Evolutionary conservation across 2,113 vertebrate species (phyloP).

Genomic region (Charadrius vociferus): DNA sequence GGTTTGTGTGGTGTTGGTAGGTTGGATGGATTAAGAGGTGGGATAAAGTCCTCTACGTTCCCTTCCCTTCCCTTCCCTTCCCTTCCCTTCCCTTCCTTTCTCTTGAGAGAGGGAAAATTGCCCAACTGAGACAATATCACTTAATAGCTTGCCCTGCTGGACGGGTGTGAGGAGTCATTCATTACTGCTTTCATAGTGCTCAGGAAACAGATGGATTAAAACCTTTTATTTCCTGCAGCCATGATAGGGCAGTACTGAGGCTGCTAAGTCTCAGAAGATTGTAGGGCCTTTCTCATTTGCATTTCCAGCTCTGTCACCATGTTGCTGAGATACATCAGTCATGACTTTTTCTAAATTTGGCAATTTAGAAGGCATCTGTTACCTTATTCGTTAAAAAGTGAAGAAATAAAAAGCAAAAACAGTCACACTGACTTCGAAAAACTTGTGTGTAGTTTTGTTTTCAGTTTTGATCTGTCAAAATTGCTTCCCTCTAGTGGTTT

Average conservation of each 20-base stretch:
- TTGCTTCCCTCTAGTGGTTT: slow-evolving; percentile 1
- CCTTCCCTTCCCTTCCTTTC: neutral
- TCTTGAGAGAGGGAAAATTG: neutral
- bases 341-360: neutral
- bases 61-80: neutral
- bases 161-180: neutral
- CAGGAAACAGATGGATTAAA: neutral
- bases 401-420: neutral
- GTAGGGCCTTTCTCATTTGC: neutral
- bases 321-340: neutral
- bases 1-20: neutral
- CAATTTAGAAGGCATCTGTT: neutral
- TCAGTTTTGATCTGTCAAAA: neutral
- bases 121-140: neutral
- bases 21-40: neutral
- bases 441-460: neutral
- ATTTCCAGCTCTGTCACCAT: neutral
- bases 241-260: neutral
- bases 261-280: neutral
- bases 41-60: neutral
- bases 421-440: neutral
- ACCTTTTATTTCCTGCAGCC: neutral
- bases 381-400: neutral
- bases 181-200: neutral
- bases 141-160: neutral